A percentile compares a stretch with the other conserved stretches of the same genome.
phyloP scores from a whole-genome alignment of 2,113 vertebrate genomes.

The Corydoras maculifer region DNA sequence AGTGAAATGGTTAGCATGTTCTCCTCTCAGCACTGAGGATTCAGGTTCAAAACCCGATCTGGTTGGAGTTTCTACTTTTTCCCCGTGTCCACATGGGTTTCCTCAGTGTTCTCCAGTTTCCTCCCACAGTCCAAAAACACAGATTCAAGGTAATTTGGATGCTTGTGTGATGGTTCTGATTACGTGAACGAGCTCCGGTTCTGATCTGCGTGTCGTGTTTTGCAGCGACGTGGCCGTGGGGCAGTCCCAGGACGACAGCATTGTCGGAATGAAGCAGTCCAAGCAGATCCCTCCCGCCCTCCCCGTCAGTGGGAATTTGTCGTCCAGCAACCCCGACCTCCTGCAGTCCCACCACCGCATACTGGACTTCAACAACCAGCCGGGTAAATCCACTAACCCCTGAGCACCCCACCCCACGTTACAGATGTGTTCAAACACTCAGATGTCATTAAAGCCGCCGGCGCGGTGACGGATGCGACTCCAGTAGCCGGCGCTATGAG shows the following conservation, averaged over 20 bases:
- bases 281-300: slow-evolving; percentile 89
- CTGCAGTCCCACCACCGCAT: slow-evolving; percentile 96
- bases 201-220: slow-evolving; percentile 32
- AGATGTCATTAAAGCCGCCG: neutral
- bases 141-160: no score
- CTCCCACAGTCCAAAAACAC: no score
- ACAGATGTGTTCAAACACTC: slow-evolving; percentile 29
- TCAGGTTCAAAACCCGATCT: no score
- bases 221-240: slow-evolving; percentile 92
- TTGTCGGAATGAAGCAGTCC: slow-evolving; percentile 90
- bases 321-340: slow-evolving; percentile 92
- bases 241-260: slow-evolving; percentile 97
- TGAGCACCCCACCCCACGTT: no score
- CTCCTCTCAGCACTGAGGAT: no score
- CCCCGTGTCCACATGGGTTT: no score
- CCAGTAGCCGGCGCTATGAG: slow-evolving; percentile 35
- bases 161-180: no score
- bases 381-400: slow-evolving; percentile 61
- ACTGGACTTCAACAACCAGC: slow-evolving; percentile 91
- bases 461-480: neutral
- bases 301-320: slow-evolving; percentile 89
- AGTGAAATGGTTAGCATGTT: no score
- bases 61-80: no score
- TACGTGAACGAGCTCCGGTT: no score
- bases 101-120: no score